Evolutionary conservation across 2,797 vertebrate genomes (phyloP).

Genomic region (Bovichtus variegatus): DNA sequence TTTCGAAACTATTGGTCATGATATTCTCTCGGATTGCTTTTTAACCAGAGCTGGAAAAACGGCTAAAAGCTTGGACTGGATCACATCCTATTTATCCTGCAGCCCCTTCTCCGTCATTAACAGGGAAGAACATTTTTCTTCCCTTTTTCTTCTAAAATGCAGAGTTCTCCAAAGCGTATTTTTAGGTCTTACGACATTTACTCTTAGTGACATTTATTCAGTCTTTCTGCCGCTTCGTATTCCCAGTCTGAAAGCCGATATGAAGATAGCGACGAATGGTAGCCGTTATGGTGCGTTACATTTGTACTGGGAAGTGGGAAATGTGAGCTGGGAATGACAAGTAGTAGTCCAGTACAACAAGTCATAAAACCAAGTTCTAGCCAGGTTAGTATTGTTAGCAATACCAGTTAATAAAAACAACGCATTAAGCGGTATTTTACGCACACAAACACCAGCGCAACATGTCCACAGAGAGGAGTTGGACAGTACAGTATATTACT

Average conservation of each 20-base stretch:
- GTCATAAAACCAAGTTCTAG: too few relatives aligned
- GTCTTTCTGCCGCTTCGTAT: not conserved
- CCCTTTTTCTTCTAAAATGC: not conserved
- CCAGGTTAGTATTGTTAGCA: too few relatives aligned
- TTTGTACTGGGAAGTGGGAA: too few relatives aligned
- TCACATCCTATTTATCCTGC: not conserved
- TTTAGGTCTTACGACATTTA: not conserved
- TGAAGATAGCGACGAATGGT: not conserved
- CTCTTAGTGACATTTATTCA: not conserved
- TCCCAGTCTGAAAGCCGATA: not conserved
- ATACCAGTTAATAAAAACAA: too few relatives aligned
- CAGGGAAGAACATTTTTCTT: not conserved
- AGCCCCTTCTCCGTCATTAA: not conserved
- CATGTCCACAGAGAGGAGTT: too few relatives aligned
- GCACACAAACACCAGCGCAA: too few relatives aligned
- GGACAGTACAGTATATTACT: too few relatives aligned
- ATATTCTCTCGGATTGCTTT: conserved; percentile 22
- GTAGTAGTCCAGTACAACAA: too few relatives aligned
- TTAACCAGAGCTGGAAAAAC: conserved; percentile 17
- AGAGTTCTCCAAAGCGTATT: not conserved
- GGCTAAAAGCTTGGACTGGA: not conserved
- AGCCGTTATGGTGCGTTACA: not conserved
- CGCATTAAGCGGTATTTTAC: too few relatives aligned
- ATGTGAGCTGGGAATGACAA: too few relatives aligned
- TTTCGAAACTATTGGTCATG: conserved; percentile 13